These are phyloP conservation scores for Atta cephalotes DNA, from an alignment of 1,140 invertebrate genomes.

Conservation along the genomic window DNA sequence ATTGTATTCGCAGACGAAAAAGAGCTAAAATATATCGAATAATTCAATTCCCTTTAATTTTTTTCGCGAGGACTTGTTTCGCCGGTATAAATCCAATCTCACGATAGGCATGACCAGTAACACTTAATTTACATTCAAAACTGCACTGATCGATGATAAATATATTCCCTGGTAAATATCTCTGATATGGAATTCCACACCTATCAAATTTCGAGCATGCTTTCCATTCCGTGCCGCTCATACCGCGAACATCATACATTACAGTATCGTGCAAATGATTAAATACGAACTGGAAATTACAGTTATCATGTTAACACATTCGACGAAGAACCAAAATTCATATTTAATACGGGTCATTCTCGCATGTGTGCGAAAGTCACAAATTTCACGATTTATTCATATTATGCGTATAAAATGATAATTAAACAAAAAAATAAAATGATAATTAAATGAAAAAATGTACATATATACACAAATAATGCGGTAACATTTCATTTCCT, in stretches of 20 bases:
- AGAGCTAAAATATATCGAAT: constrained; percentile 18
- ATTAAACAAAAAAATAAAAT: constrained; percentile 15
- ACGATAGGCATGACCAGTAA: constrained; percentile 36
- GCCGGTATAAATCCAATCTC: constrained; percentile 22
- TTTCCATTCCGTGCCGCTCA: constrained; percentile 43
- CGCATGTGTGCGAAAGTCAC: neutral
- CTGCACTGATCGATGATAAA: constrained; percentile 36
- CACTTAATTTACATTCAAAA: constrained; percentile 59
- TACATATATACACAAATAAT: neutral
- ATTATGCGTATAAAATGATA: neutral
- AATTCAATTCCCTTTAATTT: constrained; percentile 48
- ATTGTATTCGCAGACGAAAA: neutral
- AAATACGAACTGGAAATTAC: constrained; percentile 46
- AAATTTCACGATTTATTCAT: neutral
- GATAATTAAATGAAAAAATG: constrained; percentile 13
- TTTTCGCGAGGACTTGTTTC: constrained; percentile 30
- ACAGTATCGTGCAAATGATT: constrained; percentile 34
- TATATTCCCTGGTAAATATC: constrained; percentile 20
- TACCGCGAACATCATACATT: constrained; percentile 44
- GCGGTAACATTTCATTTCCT: neutral
- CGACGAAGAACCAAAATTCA: constrained; percentile 9
- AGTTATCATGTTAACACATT: constrained; percentile 40
- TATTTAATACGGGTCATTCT: neutral
- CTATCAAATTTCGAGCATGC: constrained; percentile 54
- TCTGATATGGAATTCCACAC: constrained; percentile 42